Conservation (phyloP, 2,113 vertebrate species). For the Probosciger aterrimus region DNA sequence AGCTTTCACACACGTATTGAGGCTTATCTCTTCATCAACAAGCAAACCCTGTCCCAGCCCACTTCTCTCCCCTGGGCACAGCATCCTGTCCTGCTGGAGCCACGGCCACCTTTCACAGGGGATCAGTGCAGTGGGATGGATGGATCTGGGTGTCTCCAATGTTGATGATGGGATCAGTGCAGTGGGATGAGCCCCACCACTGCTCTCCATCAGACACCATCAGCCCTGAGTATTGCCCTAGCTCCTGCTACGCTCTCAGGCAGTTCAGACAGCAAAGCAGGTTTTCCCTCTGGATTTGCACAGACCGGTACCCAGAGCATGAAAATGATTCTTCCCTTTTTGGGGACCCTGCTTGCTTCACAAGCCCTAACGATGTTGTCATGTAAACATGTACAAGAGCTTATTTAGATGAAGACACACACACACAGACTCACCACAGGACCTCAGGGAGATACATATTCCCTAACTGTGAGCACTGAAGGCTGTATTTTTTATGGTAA, state of each 20-base stretch:
- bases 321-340: background rate
- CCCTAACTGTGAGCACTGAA: background rate
- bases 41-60: background rate
- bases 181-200: background rate
- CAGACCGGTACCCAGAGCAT: background rate
- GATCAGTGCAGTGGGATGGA: accelerated
- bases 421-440: background rate
- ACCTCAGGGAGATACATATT: background rate
- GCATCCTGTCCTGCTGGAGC: background rate
- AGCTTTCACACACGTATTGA: accelerated
- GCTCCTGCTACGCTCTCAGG: background rate
- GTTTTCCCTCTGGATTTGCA: background rate
- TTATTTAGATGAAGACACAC: background rate
- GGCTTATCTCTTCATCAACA: background rate
- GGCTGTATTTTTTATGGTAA: background rate
- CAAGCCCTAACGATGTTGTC: background rate
- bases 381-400: background rate
- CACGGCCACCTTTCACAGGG: accelerated
- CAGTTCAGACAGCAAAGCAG: background rate
- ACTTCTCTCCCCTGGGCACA: background rate
- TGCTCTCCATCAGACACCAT: background rate
- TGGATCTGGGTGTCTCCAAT: no score
- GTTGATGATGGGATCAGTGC: accelerated
- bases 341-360: background rate
- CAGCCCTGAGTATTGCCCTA: background rate